phyloP scores from a whole-genome alignment of 2,113 vertebrate species.

The Atherinomorus stipes region DNA sequence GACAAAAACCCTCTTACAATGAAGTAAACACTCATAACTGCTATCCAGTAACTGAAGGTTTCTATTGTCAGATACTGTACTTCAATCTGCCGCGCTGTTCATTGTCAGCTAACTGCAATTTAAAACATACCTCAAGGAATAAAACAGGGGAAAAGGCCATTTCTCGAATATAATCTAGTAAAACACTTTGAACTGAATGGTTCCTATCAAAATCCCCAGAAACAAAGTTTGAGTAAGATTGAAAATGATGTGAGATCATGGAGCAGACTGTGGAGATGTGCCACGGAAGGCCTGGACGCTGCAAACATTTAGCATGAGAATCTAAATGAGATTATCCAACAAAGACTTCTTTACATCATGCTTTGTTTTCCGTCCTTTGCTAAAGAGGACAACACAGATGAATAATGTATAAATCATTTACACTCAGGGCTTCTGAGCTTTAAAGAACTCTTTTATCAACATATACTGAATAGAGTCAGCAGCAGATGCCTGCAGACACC shows the following conservation, averaged over 20 bases:
- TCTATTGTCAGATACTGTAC: conserved; percentile 25
- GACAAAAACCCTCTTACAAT: not conserved
- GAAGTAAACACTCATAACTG: not conserved
- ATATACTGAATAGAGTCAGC: conserved; percentile 15
- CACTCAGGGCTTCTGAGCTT: conserved; percentile 40
- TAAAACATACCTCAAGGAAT: not conserved
- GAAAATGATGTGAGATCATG: not conserved
- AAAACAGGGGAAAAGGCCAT: conserved; percentile 6
- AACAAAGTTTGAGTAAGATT: not conserved
- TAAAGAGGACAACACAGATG: conserved; percentile 41
- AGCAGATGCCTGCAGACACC: conserved; percentile 20
- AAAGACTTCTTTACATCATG: conserved; percentile 6
- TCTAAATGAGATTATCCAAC: conserved; percentile 7
- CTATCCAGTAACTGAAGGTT: not conserved
- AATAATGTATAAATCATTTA: conserved; percentile 58
- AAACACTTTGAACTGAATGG: no score
- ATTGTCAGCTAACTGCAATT: conserved; percentile 22
- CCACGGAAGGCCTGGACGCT: not conserved
- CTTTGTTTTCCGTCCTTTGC: conserved; percentile 1
- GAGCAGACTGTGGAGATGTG: not conserved
- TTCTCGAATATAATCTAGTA: no score
- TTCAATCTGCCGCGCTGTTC: conserved; percentile 5
- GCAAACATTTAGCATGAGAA: conserved; percentile 22
- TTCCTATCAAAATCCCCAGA: no score
- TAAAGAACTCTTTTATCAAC: conserved; percentile 41